Conservation (phyloP, 37 sponge, comb jelly and placozoan species). For the Geodia barretti region DNA sequence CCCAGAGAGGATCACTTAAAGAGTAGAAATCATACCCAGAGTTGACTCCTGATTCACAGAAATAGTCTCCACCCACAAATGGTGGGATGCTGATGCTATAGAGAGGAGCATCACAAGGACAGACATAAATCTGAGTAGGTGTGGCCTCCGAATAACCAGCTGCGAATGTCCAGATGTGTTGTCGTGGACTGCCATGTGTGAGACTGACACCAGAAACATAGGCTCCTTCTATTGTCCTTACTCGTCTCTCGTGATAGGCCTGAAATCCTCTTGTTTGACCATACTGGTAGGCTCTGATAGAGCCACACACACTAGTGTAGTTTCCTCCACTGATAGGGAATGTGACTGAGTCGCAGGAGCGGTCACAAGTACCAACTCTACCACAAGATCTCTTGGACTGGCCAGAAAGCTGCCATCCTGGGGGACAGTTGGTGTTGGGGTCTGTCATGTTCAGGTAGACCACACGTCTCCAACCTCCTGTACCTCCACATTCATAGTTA, state of each 20-base stretch:
- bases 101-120: neutral
- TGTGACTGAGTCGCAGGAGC: neutral
- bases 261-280: neutral
- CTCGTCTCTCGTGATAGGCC: neutral
- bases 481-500: constrained; percentile 15
- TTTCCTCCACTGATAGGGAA: neutral
- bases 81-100: neutral
- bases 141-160: neutral
- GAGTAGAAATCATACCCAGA: neutral
- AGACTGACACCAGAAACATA: neutral
- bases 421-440: neutral
- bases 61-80: constrained; percentile 9
- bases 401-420: neutral
- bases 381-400: neutral
- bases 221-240: neutral
- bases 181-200: neutral
- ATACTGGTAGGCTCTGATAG: neutral
- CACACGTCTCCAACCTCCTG: neutral
- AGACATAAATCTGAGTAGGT: neutral
- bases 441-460: constrained; percentile 22
- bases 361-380: neutral
- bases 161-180: neutral
- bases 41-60: neutral
- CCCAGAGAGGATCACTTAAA: constrained; percentile 7
- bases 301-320: neutral